A percentile compares a stretch with the other conserved stretches of the same genome.
These are phyloP conservation scores for Acrocera orbiculus DNA, from an alignment of 2,888 invertebrate species.

Conservation along the genomic window DNA sequence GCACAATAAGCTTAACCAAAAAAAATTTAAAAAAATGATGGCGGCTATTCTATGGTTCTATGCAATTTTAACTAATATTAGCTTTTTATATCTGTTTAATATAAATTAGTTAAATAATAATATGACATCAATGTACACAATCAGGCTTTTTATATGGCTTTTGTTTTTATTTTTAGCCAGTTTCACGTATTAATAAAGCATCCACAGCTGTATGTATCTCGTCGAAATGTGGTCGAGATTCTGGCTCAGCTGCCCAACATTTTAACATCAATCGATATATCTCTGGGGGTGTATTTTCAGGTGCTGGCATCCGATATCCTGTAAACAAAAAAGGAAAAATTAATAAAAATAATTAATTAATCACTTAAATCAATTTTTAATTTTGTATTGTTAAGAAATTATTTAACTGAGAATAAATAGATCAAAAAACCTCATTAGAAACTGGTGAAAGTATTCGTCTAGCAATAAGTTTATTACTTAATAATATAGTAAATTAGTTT, in stretches of 20 bases:
- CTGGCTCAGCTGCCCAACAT: constrained; percentile 89
- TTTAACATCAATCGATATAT: constrained; percentile 80
- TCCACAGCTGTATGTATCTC: constrained; percentile 69
- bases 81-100: constrained; percentile 20
- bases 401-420: no score
- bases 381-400: no score
- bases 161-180: constrained; percentile 3
- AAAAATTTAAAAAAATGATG: no score
- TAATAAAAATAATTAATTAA: constrained; percentile 2
- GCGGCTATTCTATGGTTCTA: constrained; percentile 16
- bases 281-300: constrained; percentile 72
- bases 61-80: constrained; percentile 24
- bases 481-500: no score
- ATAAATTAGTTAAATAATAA: no score
- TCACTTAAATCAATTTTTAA: neutral
- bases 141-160: neutral
- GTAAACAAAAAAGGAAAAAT: constrained; percentile 11
- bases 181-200: constrained; percentile 32
- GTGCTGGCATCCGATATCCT: constrained; percentile 89
- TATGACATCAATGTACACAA: no score
- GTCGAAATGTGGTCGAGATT: constrained; percentile 80
- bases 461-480: no score
- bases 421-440: no score
- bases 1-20: no score
- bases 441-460: no score